These are phyloP conservation scores for Cacoxenus indagator DNA, from an alignment of 2,888 invertebrate genomes.

Conservation along the genomic window DNA sequence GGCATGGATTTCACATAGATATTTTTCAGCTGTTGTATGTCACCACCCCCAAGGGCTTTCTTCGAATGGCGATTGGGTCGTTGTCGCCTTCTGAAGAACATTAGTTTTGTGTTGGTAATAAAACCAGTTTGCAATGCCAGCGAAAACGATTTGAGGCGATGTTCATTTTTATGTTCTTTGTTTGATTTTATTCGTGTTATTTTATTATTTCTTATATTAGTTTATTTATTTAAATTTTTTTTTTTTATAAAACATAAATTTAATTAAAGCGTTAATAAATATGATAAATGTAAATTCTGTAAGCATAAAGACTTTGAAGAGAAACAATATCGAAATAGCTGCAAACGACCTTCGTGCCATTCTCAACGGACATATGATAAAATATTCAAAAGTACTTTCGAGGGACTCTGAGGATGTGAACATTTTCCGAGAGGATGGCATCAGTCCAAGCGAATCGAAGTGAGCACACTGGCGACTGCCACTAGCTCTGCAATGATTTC, in stretches of 20 bases:
- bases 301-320: background rate
- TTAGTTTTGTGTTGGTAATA: conserved; percentile 8
- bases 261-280: background rate
- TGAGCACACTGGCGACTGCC: no score
- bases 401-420: background rate
- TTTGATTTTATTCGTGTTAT: background rate
- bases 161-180: no score
- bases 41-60: background rate
- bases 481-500: no score
- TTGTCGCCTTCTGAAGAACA: background rate
- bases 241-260: background rate
- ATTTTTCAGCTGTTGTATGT: background rate
- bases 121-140: background rate
- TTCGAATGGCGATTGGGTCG: background rate
- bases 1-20: background rate
- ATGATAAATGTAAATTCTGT: background rate
- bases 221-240: no score
- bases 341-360: conserved; percentile 3
- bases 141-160: no score
- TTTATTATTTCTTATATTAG: no score
- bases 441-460: background rate
- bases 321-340: conserved; percentile 2
- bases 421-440: background rate
- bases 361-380: conserved; percentile 8
- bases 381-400: conserved; percentile 15